Evolutionary conservation across 2,888 invertebrate genomes (phyloP).

Genomic region (Bugulina stolonifera): DNA sequence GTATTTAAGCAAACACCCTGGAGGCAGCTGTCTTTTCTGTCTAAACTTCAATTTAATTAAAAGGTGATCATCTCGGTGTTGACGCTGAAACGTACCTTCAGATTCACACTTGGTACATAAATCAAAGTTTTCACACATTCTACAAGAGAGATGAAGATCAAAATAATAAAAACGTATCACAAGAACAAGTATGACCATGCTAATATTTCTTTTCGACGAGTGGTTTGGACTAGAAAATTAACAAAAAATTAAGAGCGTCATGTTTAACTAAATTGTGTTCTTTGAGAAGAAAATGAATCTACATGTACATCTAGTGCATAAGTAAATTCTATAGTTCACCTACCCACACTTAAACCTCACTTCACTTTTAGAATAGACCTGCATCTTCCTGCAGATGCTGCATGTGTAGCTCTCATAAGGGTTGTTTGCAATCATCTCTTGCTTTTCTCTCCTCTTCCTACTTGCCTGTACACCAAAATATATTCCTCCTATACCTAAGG

Average conservation of each 20-base stretch:
- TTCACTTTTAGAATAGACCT: conserved; percentile 5
- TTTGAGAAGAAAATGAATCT: too few relatives aligned
- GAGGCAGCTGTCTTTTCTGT: conserved; percentile 3
- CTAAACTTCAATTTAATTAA: conserved; percentile 3
- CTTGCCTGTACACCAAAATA: neutral
- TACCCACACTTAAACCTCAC: conserved; percentile 18
- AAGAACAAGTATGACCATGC: too few relatives aligned
- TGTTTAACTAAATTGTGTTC: too few relatives aligned
- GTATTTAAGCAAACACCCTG: conserved; percentile 16
- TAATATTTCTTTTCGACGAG: too few relatives aligned
- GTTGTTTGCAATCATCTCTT: neutral
- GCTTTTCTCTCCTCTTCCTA: neutral
- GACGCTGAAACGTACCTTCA: neutral
- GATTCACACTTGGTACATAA: neutral
- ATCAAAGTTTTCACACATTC: conserved; percentile 18
- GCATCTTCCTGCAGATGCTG: neutral
- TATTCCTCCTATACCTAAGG: conserved; percentile 9
- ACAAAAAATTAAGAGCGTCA: too few relatives aligned
- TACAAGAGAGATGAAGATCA: conserved; percentile 9
- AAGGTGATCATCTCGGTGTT: neutral
- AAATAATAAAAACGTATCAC: too few relatives aligned
- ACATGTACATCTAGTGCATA: too few relatives aligned
- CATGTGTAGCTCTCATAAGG: conserved; percentile 2
- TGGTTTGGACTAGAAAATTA: too few relatives aligned
- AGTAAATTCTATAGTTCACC: too few relatives aligned